Conservation (phyloP, 2,113 vertebrate species). For the Poecile atricapillus region DNA sequence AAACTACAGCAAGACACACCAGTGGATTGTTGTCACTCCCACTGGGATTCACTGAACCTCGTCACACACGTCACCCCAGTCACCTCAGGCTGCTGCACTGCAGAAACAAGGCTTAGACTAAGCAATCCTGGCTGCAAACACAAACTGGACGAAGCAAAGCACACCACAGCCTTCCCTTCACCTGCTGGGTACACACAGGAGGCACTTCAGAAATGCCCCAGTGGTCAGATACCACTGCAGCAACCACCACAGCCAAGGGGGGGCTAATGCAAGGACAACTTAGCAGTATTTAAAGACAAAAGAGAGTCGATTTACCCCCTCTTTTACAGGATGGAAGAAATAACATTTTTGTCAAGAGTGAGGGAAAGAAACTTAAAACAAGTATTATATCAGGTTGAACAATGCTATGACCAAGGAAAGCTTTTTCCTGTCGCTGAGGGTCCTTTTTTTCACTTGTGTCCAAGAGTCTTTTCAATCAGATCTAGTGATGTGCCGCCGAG, state of each 20-base stretch:
- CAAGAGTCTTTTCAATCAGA: not conserved
- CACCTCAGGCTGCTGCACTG: not conserved
- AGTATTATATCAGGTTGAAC: not conserved
- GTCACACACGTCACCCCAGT: not conserved
- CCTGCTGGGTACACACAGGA: not conserved
- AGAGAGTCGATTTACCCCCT: not conserved
- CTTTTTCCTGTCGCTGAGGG: not conserved
- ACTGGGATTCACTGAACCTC: not conserved
- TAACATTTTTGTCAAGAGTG: not conserved
- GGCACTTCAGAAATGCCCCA: not conserved
- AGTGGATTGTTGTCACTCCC: not conserved
- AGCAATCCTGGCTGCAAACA: not conserved
- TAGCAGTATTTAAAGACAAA: not conserved
- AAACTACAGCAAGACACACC: not conserved
- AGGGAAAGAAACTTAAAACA: not conserved
- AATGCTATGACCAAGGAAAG: not conserved
- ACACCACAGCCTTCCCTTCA: not conserved
- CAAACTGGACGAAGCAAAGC: not conserved
- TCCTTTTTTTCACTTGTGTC: not conserved
- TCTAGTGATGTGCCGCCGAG: rapidly evolving
- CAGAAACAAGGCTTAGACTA: not conserved
- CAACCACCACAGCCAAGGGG: not conserved
- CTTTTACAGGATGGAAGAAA: not conserved
- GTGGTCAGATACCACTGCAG: not conserved
- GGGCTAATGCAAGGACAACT: not conserved